Evolutionary conservation across 2,113 vertebrate genomes (phyloP).

Genomic region (Atractosteus spatula): DNA sequence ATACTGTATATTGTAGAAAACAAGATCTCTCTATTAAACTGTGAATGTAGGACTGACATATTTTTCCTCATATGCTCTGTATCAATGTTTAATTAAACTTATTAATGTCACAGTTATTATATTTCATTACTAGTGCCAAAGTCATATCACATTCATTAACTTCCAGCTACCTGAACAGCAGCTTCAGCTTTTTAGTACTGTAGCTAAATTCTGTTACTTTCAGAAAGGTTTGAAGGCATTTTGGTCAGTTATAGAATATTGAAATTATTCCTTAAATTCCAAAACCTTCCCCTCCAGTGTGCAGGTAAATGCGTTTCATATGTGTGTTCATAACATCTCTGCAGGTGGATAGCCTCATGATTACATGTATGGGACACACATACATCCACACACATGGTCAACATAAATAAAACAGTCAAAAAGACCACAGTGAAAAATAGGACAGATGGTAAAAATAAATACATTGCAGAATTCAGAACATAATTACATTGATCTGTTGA

Average conservation of each 20-base stretch:
- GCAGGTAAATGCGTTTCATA: neutral
- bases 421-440: constrained; percentile 39
- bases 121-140: constrained; percentile 61
- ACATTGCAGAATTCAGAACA: constrained; percentile 49
- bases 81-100: constrained; percentile 39
- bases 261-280: constrained; percentile 9
- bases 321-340: neutral
- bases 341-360: constrained; percentile 37
- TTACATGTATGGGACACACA: constrained; percentile 30
- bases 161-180: constrained; percentile 4
- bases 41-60: neutral
- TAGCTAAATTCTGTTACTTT: too few relatives aligned
- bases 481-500: constrained; percentile 48
- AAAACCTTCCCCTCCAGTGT: neutral
- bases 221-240: too few relatives aligned
- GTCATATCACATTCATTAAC: constrained; percentile 37
- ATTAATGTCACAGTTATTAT: constrained; percentile 38
- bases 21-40: neutral
- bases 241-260: neutral
- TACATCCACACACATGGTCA: constrained; percentile 43
- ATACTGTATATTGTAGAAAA: constrained; percentile 2
- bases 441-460: constrained; percentile 39
- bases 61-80: constrained; percentile 41
- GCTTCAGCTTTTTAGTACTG: too few relatives aligned
- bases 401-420: constrained; percentile 35